Evolutionary conservation across 1,140 invertebrate genomes (phyloP), one percentile per base, ranked within the genome.

Genomic region (Drosophila triauraria): DNA sequence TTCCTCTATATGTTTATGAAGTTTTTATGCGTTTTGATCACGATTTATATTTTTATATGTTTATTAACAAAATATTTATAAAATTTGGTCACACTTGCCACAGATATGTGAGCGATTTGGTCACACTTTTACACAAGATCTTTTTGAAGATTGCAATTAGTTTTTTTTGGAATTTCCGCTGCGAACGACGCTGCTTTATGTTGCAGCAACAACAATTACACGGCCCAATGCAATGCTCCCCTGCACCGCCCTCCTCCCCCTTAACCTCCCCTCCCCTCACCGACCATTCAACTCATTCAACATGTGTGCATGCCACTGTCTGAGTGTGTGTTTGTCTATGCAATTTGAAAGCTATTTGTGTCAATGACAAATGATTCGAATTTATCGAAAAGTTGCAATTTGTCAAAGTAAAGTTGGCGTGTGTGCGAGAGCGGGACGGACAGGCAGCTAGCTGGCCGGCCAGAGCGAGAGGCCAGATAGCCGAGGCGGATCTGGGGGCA

Each of bases 331-430:
- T 63, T 71, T 84, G 81, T 71, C 76, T 84, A 64, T 81, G 74
- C 85, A 88, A 88, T 90, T 90, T 90, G 86, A 90, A 90, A 90
- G 86, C 78, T 90, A 90, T 90, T 90, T 90, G 85, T 90, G 85
- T 90, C 85, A 90, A 90, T 90, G 85, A 90, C 85, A 88, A 88
- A 88, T 88, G 86, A 90, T 90, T 90, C 85, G 85, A 91, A 90
- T 85, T 80, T 85, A 90, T 90, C 82, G 85, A 90, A 90, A 85
- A 85, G 75, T 90, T 90, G 85, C 85, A 90, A 82, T 90, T 91
- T 85, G 86, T 84, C 82, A 90, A 81, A 88, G 83, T 64, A 77
- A 76, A 78, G 76, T 70, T 57, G 35, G 63, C 63, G 54, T 44
- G 68, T 63, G 60, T 59, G 78, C 70, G 75, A 35, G 15, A 60